Conservation (phyloP, 2,113 vertebrate genomes). For the Lampris megalopsis region DNA sequence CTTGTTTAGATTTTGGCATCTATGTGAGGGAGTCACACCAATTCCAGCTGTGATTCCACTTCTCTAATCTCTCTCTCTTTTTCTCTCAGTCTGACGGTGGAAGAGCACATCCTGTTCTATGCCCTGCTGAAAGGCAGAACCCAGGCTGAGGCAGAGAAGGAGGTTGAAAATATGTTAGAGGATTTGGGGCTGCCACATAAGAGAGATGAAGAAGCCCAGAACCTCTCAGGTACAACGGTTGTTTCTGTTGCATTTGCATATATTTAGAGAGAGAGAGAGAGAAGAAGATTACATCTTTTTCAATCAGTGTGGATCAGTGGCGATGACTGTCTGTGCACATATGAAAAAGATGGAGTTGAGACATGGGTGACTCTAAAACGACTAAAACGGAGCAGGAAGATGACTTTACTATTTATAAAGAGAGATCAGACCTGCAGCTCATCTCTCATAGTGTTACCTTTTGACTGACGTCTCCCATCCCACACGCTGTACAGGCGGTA, state of each 20-base stretch:
- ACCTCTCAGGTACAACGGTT: slow-evolving; percentile 88
- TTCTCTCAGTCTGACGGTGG: slow-evolving; percentile 81
- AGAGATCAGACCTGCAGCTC: too few species aligned
- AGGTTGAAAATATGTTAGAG: slow-evolving; percentile 89
- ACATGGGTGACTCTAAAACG: too few species aligned
- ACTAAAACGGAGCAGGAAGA: too few species aligned
- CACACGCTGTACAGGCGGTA: slow-evolving; percentile 80
- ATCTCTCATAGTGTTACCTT: background rate
- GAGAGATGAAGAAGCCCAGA: slow-evolving; percentile 90
- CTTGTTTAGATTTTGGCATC: too few species aligned
- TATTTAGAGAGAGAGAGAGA: background rate
- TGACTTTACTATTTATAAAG: too few species aligned
- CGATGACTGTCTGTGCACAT: too few species aligned
- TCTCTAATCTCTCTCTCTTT: background rate
- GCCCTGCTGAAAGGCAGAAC: slow-evolving; percentile 89
- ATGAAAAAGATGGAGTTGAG: too few species aligned
- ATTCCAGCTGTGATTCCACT: background rate
- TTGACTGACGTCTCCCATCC: background rate
- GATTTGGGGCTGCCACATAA: slow-evolving; percentile 91
- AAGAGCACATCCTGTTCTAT: slow-evolving; percentile 91
- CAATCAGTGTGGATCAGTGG: too few species aligned
- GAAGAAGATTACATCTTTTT: too few species aligned
- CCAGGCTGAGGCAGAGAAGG: slow-evolving; percentile 84
- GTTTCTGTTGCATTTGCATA: background rate
- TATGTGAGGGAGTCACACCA: too few species aligned